These are phyloP conservation scores for Gobionotothen gibberifrons DNA, from an alignment of 2,797 vertebrate genomes.

Conservation along the genomic window DNA sequence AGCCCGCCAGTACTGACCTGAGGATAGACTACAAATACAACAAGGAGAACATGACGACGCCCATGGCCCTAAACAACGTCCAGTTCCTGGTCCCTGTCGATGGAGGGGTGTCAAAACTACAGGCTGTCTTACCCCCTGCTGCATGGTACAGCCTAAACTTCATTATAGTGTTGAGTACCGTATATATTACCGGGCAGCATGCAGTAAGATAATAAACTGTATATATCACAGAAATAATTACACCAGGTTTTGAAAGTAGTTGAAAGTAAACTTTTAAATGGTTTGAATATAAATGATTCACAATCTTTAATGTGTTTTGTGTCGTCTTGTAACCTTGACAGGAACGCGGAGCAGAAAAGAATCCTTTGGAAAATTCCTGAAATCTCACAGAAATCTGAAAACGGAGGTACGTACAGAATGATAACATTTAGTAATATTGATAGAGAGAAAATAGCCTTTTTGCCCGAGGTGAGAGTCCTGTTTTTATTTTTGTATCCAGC, in stretches of 20 bases:
- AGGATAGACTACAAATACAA: constrained; percentile 99
- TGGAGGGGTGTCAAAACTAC: constrained; percentile 94
- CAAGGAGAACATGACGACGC: constrained; percentile 90
- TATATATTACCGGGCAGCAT: neutral
- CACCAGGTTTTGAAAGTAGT: no score
- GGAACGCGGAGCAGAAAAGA: constrained; percentile 96
- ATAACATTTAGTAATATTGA: neutral
- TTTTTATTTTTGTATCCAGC: neutral
- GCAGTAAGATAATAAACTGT: neutral
- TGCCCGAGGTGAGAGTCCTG: neutral
- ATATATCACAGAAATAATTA: neutral
- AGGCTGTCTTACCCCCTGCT: constrained; percentile 95
- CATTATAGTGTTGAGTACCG: neutral
- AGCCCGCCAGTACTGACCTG: constrained; percentile 94
- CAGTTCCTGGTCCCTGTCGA: constrained; percentile 96
- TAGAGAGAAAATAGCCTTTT: neutral
- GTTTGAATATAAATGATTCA: no score
- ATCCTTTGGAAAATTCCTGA: constrained; percentile 99
- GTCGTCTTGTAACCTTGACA: constrained; percentile 55
- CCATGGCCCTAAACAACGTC: constrained; percentile 95
- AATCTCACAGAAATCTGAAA: constrained; percentile 98
- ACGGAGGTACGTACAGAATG: constrained; percentile 87
- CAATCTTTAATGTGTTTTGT: neutral
- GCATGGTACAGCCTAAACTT: constrained; percentile 85
- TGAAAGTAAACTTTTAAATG: no score